phyloP scores from a whole-genome alignment of 2,797 vertebrate species.

The Botia kubotai region DNA sequence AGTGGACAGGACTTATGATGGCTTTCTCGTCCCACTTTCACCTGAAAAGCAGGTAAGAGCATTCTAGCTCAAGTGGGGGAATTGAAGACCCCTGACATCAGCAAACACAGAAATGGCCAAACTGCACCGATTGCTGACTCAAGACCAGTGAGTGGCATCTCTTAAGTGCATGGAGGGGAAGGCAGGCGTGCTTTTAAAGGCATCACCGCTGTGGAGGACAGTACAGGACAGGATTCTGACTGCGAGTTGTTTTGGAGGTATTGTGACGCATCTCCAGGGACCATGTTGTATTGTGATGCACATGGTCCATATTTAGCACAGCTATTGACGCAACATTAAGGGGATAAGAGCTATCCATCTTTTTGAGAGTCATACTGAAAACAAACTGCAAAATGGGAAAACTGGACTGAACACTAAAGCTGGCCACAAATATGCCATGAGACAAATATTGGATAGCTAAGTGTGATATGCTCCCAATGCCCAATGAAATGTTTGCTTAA shows the following conservation, averaged over 20 bases:
- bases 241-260: background rate
- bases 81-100: constrained; percentile 46
- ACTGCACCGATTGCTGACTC: constrained; percentile 49
- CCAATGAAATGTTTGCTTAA: too few relatives aligned
- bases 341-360: constrained; percentile 1
- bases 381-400: background rate
- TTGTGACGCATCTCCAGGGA: background rate
- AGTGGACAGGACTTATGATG: constrained; percentile 10
- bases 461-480: too few relatives aligned
- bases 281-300: constrained; percentile 29
- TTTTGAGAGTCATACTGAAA: constrained; percentile 3
- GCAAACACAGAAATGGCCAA: constrained; percentile 46
- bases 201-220: constrained; percentile 13
- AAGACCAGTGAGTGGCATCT: constrained; percentile 37
- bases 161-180: constrained; percentile 30
- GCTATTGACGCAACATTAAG: background rate
- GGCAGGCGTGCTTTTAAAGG: constrained; percentile 25
- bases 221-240: constrained; percentile 8
- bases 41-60: constrained; percentile 35
- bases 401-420: background rate
- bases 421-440: background rate
- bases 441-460: too few relatives aligned
- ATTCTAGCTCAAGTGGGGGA: constrained; percentile 17
- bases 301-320: constrained; percentile 37
- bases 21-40: constrained; percentile 1